Percentiles rank a stretch among this genome's conserved stretches.
phyloP scores from a whole-genome alignment of 2,888 invertebrate genomes.

The Chalcosyrphus nemorum region DNA sequence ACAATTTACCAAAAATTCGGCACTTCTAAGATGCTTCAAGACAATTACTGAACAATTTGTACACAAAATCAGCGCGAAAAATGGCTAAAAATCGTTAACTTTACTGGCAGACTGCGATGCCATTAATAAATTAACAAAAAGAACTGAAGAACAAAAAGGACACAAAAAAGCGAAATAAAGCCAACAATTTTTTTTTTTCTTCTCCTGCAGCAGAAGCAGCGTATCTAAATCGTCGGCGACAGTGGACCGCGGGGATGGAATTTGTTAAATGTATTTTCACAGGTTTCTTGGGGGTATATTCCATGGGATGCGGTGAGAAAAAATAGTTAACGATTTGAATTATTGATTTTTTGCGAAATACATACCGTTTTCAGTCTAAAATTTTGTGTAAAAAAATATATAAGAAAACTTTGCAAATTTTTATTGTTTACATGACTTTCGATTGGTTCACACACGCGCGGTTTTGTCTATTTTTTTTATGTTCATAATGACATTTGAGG shows the following conservation, averaged over 20 bases:
- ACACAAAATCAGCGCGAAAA: slow-evolving; percentile 44
- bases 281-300: neutral
- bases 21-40: neutral
- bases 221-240: slow-evolving; percentile 17
- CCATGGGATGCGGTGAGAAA: slow-evolving; percentile 10
- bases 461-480: slow-evolving; percentile 52
- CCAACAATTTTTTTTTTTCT: slow-evolving; percentile 62
- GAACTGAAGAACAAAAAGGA: slow-evolving; percentile 68
- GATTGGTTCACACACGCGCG: slow-evolving; percentile 68
- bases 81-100: slow-evolving; percentile 57
- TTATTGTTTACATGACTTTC: slow-evolving; percentile 71
- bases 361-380: slow-evolving; percentile 70
- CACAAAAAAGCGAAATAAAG: slow-evolving; percentile 65
- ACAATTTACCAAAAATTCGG: slow-evolving; percentile 32
- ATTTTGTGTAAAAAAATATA: slow-evolving; percentile 64
- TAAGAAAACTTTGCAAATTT: slow-evolving; percentile 70
- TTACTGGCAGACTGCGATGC: slow-evolving; percentile 38
- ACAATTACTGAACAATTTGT: neutral
- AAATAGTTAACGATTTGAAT: slow-evolving; percentile 39
- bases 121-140: slow-evolving; percentile 71
- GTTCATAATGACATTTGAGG: slow-evolving; percentile 59
- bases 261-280: slow-evolving; percentile 45
- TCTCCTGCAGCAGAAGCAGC: slow-evolving; percentile 26
- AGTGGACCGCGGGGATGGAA: slow-evolving; percentile 30
- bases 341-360: slow-evolving; percentile 67